Base-by-base conservation (phyloP, 2,888 invertebrate genomes). In the Andrena dorsata region DNA sequence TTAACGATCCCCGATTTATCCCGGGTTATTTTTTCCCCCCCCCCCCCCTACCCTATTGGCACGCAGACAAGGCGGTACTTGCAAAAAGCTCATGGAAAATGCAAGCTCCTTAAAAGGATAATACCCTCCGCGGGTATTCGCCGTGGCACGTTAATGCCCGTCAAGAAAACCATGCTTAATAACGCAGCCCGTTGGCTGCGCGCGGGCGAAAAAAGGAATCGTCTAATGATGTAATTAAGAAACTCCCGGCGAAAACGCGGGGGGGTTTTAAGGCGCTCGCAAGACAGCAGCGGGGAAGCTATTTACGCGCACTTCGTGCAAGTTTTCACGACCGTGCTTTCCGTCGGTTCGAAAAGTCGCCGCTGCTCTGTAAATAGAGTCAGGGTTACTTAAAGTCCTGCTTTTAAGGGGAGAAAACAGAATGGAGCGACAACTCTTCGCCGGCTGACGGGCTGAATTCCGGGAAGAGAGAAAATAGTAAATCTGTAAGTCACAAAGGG, bases 181-280 rank as follows among this genome's bases (percentile, higher is more conserved):
- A 80, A 70, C 72, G 70, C 84, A 70, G 78, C 74, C 78, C 41
- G 68, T 32, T 13, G 68, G 56, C 49, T 16, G 16, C 20, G 3
- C 26, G 8, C 13, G 20, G 13, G n/a, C 16, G 26, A 47, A 56
- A 61, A 64, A 82, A 84, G 76, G 87, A 87, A 86, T 77, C 63
- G 77, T 68, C 65, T 84, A 86, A 86, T 80, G 82, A 77, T 49
- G 72, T 82, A 86, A 86, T 86, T 87, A 86, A 84, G 80, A 75
- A 82, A 82, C 78, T 87, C 80, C 71, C 51, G 13, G 30, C 64
- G 49, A 10, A 76, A 76, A 51, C 35, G 32, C 49, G 47, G 23
- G 58, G 23, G 58, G 56, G 51, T 74, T 80, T 71, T 66, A 72
- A 78, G 70, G 70, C 47, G 60, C 32, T 35, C 47, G 61, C n/a